Base-by-base conservation (phyloP, 2,113 vertebrate species). In the Panurus biarmicus region DNA sequence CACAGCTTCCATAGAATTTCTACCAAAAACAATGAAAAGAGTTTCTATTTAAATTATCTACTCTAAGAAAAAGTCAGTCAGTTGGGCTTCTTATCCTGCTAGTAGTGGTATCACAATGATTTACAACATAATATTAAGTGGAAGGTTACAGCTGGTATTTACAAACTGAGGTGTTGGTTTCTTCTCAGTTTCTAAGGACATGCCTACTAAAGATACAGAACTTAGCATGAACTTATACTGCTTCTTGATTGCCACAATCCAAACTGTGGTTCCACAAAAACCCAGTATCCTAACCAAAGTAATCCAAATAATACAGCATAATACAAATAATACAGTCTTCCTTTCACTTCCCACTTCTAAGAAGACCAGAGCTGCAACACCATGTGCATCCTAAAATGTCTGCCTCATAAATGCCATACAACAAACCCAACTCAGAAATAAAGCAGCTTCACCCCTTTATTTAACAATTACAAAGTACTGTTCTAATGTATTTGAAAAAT, bases 361-460 rank as follows among this genome's bases (percentile, higher is more conserved):
- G 29, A 62, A 1, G 22, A 40, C 20, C 50, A 19, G n/a, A 75
- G 7, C 26, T 58, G 18, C n/a, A 72, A 24, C 0, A 1, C 7
- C 45, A 56, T 5, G 33, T 1, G 6, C 20, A 61, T 47, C 15
- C 31, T 31, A 4, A 10, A 44, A 72, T 31, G 7, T 12, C 14
- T 80, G 33, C 17, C 28, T 33, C 26, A 18, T 31, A 87, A 84
- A 67, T 1, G 6, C 18, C n/a, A 53, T 1, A 1, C 26, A 75
- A 70, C 22, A 90, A 87, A 61, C 11, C 5, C 44, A 69, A 23
- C 62, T 65, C 45, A 62, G 38, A 82, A 61, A 62, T 14, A 64
- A 56, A 85, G 29, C 12, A 45, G 53, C 18, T 48, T 85, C 20
- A 45, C 3, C 25, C 6, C 15, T 85, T 75, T 44, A 62, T 33